phyloP scores from a whole-genome alignment of 2,797 vertebrate genomes.

The Meriones psammophilus region DNA sequence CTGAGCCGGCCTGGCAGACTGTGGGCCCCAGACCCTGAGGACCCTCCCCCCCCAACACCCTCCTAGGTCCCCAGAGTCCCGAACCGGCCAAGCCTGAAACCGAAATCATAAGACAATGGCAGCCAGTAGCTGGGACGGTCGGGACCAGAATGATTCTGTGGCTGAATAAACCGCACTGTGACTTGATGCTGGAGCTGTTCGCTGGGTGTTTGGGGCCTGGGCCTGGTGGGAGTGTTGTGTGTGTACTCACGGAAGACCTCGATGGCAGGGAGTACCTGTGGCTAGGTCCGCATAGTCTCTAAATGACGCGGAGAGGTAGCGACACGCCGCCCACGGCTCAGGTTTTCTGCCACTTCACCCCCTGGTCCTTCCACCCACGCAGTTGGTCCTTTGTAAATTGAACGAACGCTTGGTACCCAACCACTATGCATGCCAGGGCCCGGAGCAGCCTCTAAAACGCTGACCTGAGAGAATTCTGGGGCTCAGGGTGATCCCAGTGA shows the following conservation, averaged over 20 bases:
- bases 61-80: background rate
- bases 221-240: background rate
- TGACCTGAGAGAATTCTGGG: background rate
- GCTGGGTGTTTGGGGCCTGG: background rate
- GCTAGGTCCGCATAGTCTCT: background rate
- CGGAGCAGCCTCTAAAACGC: background rate
- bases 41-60: background rate
- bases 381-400: background rate
- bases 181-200: constrained; percentile 8
- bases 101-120: background rate
- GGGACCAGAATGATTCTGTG: constrained; percentile 41
- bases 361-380: fast-evolving
- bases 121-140: background rate
- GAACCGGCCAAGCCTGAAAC: constrained; percentile 1
- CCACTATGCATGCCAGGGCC: background rate
- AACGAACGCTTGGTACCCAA: background rate
- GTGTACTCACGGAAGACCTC: background rate
- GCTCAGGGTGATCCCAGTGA: background rate
- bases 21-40: background rate
- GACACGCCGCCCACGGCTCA: background rate
- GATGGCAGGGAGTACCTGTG: background rate
- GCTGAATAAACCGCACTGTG: constrained; percentile 79
- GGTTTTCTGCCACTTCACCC: background rate
- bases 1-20: constrained; percentile 71
- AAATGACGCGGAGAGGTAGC: background rate